These are phyloP conservation scores for Magallana gigas DNA, from an alignment of 1,140 invertebrate genomes.

Conservation along the genomic window DNA sequence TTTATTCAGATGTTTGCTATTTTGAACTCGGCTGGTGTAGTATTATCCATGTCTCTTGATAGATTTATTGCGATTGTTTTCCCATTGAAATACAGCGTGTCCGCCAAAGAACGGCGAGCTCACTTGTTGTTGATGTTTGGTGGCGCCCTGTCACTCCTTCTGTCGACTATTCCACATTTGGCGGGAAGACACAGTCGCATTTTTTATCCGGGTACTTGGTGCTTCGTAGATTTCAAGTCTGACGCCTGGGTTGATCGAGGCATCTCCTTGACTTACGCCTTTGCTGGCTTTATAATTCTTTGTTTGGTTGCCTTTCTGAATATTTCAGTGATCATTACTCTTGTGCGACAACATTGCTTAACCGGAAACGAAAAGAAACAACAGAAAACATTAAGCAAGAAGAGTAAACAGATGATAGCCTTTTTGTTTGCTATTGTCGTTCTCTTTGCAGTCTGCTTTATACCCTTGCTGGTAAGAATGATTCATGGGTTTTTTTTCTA, in stretches of 20 bases:
- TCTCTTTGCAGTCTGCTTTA: background rate
- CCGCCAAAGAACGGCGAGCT: slow-evolving; percentile 64
- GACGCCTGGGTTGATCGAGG: slow-evolving; percentile 53
- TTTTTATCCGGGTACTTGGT: slow-evolving; percentile 78
- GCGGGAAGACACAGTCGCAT: slow-evolving; percentile 70
- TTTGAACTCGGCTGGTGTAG: slow-evolving; percentile 75
- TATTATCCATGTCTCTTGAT: slow-evolving; percentile 79
- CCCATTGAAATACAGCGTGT: slow-evolving; percentile 76
- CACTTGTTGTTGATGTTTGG: slow-evolving; percentile 62
- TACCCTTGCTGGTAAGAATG: slow-evolving; percentile 9
- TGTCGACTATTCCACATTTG: slow-evolving; percentile 75
- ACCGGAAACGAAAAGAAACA: background rate
- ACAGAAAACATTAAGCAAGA: background rate
- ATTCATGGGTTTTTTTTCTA: too few relatives aligned
- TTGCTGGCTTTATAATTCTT: slow-evolving; percentile 59
- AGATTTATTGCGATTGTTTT: slow-evolving; percentile 76
- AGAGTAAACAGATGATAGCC: background rate
- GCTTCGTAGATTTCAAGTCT: slow-evolving; percentile 76
- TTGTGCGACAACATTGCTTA: background rate
- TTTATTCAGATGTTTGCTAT: slow-evolving; percentile 77
- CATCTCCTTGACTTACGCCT: slow-evolving; percentile 70
- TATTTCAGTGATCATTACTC: background rate
- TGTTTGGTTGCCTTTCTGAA: background rate
- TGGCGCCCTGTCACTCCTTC: slow-evolving; percentile 69
- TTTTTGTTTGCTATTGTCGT: background rate